Evolutionary conservation across 2,888 invertebrate species (phyloP), one percentile per base, ranked within the genome.

Genomic region (Pollenia labialis): DNA sequence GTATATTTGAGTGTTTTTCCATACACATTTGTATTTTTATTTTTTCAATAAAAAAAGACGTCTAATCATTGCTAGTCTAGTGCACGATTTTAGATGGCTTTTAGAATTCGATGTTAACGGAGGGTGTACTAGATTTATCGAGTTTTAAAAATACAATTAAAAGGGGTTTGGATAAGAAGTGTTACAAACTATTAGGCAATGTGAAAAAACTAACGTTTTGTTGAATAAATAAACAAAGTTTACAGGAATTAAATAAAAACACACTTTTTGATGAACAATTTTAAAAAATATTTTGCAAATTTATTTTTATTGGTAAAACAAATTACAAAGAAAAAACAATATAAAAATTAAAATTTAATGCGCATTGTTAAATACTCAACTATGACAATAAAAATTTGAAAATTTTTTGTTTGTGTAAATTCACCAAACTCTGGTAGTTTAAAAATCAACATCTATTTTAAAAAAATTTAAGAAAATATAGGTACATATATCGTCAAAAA

Each of bases 21-120:
- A 79, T 77, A 66, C 72, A 79, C 75, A 83, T 81, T 79, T 76
- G 50, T 80, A 52, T 50, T 71, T 71, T 32, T 48, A 60, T 62
- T 79, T 77, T 81, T 71, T 82, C 75, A 56, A 71, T 64, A 54
- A 69, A 32, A 85, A 85, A 83, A 85, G 86, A 87, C 85, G 88
- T 89, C 81, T 87, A 88, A 88, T 85, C 86, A 87, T 84, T 87
- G 88, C 84, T 85, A 85, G 79, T 77, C 85, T 84, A 68, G 77
- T 48, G 79, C 74, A 83, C 82, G 77, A 81, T 81, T 87, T 89
- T 87, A 89, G 89, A 89, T 88, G 89, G 82, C 89, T 88, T 89
- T 87, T 85, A 89, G 89, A 89, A 89, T 89, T 89, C 89, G 85
- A 88, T 85, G 88, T 81, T 85, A 87, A 66, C 85, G 88, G 89